Conservation (phyloP, 2,797 vertebrate species). For the Amazonetta brasiliensis region DNA sequence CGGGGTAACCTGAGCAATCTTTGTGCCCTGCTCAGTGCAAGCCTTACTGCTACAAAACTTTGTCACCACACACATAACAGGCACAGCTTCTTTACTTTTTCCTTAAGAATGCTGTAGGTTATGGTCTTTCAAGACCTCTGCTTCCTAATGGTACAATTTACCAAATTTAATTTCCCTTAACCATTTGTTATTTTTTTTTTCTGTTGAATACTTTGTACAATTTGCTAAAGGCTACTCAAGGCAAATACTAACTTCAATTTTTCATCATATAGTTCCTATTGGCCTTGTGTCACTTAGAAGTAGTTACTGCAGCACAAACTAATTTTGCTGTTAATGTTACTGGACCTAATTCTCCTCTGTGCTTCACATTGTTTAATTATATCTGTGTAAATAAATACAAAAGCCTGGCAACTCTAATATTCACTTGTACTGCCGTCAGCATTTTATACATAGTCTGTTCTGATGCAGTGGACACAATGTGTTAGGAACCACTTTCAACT, state of each 20-base stretch:
- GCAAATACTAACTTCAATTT: slow-evolving; percentile 36
- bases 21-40: not conserved
- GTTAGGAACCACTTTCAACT: not conserved
- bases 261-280: not conserved
- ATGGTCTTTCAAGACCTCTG: slow-evolving; percentile 4
- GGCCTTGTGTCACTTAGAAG: slow-evolving; percentile 20
- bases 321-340: slow-evolving; percentile 25
- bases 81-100: not conserved
- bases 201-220: slow-evolving; percentile 36
- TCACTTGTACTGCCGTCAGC: not conserved
- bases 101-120: not conserved
- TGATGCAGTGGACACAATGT: not conserved
- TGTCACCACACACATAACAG: not conserved
- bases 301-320: not conserved
- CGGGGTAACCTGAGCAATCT: not conserved
- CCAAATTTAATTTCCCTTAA: slow-evolving; percentile 38
- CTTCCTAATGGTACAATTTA: not conserved
- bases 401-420: not conserved
- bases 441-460: not conserved
- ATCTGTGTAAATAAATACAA: slow-evolving; percentile 8
- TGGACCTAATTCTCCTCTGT: not conserved
- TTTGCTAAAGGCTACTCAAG: slow-evolving; percentile 31
- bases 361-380: not conserved
- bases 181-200: slow-evolving; percentile 35
- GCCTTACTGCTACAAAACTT: not conserved